Percentiles rank a stretch among this genome's conserved stretches.
phyloP scores from a whole-genome alignment of 1,140 invertebrate genomes.

The Pseudoatta argentina region DNA sequence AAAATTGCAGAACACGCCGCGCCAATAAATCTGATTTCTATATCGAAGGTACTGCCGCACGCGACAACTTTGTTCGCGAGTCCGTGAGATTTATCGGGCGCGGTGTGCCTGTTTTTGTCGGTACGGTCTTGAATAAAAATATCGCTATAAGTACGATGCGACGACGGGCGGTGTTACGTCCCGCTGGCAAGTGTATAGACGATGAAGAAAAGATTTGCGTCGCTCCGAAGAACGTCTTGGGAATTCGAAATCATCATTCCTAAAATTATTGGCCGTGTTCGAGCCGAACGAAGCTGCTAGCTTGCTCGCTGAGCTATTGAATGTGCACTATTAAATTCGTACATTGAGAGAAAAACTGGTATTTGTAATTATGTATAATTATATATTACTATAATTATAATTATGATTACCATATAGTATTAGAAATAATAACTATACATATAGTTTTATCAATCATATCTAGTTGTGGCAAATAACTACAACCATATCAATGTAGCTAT shows the following conservation, averaged over 20 bases:
- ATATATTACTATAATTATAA: no score
- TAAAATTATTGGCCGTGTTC: not conserved
- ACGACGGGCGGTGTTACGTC: not conserved
- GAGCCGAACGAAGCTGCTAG: no score
- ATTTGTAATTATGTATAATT: no score
- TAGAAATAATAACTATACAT: no score
- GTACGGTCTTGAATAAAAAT: constrained; percentile 24
- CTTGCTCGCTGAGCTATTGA: no score
- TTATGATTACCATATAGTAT: no score
- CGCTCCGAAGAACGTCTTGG: not conserved
- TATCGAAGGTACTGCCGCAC: constrained; percentile 59
- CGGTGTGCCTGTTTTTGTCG: constrained; percentile 19
- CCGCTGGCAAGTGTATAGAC: not conserved
- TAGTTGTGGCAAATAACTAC: no score
- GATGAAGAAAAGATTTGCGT: not conserved
- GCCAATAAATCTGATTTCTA: constrained; percentile 74
- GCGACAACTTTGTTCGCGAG: constrained; percentile 56
- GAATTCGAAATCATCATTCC: no score
- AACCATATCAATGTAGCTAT: no score
- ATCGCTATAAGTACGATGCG: constrained; percentile 12
- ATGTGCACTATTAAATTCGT: no score
- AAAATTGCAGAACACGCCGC: constrained; percentile 68
- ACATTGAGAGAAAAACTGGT: no score
- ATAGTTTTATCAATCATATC: no score
- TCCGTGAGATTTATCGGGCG: constrained; percentile 63